Evolutionary conservation across 2,888 invertebrate genomes (phyloP).

Genomic region (Platycheirus albimanus): DNA sequence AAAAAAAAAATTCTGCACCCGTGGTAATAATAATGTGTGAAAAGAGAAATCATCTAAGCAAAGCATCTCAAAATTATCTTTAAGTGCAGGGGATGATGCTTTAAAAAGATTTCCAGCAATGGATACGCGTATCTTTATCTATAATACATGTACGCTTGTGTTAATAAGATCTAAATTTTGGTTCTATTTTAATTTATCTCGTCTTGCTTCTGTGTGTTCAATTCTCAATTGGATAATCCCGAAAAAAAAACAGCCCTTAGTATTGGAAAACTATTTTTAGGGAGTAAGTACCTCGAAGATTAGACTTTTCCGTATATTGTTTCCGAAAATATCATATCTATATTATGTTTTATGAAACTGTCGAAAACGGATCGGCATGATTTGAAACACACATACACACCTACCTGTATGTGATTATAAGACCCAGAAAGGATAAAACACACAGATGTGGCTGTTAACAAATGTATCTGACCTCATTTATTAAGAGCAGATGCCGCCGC

Average conservation of each 20-base stretch:
- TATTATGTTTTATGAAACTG: background rate
- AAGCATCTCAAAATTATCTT: conserved; percentile 58
- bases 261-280: conserved; percentile 15
- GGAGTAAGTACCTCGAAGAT: conserved; percentile 14
- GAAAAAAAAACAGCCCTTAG: background rate
- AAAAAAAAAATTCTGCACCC: conserved; percentile 9
- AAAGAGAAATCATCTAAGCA: conserved; percentile 41
- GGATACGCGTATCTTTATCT: conserved; percentile 29
- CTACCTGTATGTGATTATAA: background rate
- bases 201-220: conserved; percentile 34
- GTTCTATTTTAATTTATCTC: background rate
- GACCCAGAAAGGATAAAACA: background rate
- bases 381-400: too few relatives aligned
- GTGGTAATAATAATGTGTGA: conserved; percentile 32
- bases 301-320: background rate
- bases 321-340: too few relatives aligned
- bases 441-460: background rate
- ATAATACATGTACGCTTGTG: conserved; percentile 24
- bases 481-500: background rate
- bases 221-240: conserved; percentile 66
- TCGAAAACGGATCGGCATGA: background rate
- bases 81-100: conserved; percentile 35
- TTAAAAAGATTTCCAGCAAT: conserved; percentile 29
- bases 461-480: background rate
- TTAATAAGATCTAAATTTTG: conserved; percentile 62